phyloP scores from a whole-genome alignment of 2,888 invertebrate species.

The Morpho deidamia region DNA sequence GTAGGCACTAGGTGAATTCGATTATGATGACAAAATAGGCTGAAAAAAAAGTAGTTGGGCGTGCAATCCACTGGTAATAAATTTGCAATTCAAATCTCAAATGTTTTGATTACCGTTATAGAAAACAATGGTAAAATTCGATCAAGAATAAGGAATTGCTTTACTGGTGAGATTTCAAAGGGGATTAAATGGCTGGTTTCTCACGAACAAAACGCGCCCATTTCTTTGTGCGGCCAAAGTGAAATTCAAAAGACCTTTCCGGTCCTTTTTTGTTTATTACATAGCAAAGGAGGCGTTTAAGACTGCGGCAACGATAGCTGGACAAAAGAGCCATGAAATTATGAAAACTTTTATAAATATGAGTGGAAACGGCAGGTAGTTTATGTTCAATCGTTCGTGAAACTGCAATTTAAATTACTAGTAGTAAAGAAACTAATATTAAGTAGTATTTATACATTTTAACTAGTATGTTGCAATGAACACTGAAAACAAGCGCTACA shows the following conservation, averaged over 20 bases:
- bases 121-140: slow-evolving; percentile 24
- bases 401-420: not conserved
- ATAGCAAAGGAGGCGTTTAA: slow-evolving; percentile 17
- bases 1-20: too few species aligned
- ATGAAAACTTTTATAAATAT: slow-evolving; percentile 6
- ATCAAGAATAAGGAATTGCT: slow-evolving; percentile 42
- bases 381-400: too few species aligned
- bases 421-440: too few species aligned
- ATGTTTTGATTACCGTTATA: slow-evolving; percentile 23
- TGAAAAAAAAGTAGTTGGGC: not conserved
- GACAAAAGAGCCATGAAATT: slow-evolving; percentile 13
- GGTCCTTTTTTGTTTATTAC: slow-evolving; percentile 28
- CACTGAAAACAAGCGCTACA: too few species aligned
- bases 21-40: not conserved
- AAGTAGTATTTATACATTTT: too few species aligned
- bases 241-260: slow-evolving; percentile 26
- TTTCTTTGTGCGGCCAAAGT: slow-evolving; percentile 23
- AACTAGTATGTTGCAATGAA: too few species aligned
- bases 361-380: not conserved
- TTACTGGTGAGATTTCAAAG: slow-evolving; percentile 32
- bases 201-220: slow-evolving; percentile 33
- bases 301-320: slow-evolving; percentile 13
- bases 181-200: slow-evolving; percentile 39
- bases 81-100: slow-evolving; percentile 16
- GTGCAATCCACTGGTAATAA: slow-evolving; percentile 9